Percentiles rank a stretch among this genome's conserved stretches.
Evolutionary conservation across 1,140 invertebrate species (phyloP).

Genomic region (Papilio xuthus): DNA sequence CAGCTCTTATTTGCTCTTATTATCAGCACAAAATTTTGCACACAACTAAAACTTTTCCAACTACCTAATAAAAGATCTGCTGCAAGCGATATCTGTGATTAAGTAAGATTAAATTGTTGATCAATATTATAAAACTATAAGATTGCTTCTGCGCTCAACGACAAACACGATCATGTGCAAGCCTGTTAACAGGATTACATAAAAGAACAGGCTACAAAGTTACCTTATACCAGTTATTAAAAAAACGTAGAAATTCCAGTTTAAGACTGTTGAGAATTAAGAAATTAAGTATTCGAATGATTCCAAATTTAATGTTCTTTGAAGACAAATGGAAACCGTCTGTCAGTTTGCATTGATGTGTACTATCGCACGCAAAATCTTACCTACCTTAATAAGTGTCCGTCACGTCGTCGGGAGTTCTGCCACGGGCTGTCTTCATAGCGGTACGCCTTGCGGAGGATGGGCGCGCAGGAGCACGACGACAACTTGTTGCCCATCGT

Average conservation of each 20-base stretch:
- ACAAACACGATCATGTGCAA: not conserved
- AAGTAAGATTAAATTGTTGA: not conserved
- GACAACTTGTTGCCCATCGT: constrained; percentile 97
- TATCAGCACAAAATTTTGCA: not conserved
- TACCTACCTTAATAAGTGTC: constrained; percentile 93
- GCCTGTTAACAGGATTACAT: not conserved
- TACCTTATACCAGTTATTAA: not conserved
- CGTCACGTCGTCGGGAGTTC: constrained; percentile 91
- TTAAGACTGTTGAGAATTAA: too few relatives aligned
- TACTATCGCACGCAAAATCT: not conserved
- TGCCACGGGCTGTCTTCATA: constrained; percentile 97
- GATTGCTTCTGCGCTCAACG: not conserved
- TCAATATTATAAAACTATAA: not conserved
- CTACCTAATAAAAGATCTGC: not conserved
- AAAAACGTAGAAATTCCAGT: too few relatives aligned
- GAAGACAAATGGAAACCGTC: not conserved
- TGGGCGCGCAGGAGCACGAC: constrained; percentile 95
- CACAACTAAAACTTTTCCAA: not conserved
- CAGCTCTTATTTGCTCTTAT: not conserved
- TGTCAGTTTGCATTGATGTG: not conserved
- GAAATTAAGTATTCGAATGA: too few relatives aligned
- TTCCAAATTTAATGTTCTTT: too few relatives aligned
- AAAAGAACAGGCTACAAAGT: not conserved
- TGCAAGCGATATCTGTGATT: not conserved
- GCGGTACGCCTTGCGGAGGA: constrained; percentile 96